A percentile compares a stretch with the other conserved stretches of the same genome.
Conservation (phyloP, 35 echinoderm and acorn worm species). For the Apostichopus parvimensis region DNA sequence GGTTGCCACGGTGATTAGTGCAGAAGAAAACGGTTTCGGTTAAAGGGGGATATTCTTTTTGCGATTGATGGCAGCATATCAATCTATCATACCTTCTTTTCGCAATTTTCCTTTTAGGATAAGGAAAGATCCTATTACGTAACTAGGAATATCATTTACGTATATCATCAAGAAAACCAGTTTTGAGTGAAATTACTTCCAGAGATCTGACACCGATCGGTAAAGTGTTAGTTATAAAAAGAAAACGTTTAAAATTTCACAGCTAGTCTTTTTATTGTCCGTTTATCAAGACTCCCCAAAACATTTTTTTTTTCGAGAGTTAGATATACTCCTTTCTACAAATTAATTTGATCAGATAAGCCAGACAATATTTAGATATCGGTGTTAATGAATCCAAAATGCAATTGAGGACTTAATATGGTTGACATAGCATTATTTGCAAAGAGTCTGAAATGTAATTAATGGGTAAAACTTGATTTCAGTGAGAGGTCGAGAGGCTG, state of each 20-base stretch:
- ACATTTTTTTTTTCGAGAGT: background rate
- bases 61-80: no score
- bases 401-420: slow-evolving; percentile 11
- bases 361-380: background rate
- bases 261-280: background rate
- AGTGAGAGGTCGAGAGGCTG: background rate
- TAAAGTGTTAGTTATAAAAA: background rate
- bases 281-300: background rate
- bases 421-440: background rate
- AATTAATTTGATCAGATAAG: background rate
- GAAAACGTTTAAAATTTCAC: background rate
- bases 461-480: background rate
- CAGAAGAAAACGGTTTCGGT: no score
- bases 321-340: background rate
- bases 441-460: background rate
- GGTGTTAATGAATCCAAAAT: background rate
- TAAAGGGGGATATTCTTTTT: no score
- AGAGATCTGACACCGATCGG: background rate
- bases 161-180: no score
- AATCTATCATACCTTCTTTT: no score
- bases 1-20: no score
- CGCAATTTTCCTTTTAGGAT: no score
- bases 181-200: background rate
- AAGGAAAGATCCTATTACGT: no score
- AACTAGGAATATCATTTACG: no score